Percentiles rank a stretch among this genome's conserved stretches.
Evolutionary conservation across 2,888 invertebrate species (phyloP).

Genomic region (Melanchra persicariae): DNA sequence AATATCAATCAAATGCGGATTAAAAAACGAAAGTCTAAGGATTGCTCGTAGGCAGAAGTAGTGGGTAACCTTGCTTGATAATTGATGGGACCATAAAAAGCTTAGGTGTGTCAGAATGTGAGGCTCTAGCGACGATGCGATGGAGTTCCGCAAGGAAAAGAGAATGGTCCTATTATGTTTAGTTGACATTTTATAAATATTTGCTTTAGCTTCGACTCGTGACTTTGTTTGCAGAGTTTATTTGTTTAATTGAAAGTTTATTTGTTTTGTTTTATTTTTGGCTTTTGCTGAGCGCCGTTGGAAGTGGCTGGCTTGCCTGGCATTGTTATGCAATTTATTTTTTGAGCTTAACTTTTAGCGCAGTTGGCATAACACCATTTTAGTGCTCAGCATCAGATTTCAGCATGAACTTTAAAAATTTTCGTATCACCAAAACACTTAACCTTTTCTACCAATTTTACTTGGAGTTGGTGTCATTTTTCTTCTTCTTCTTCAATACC

Average conservation of each 20-base stretch:
- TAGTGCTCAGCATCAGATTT: no score
- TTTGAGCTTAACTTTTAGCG: no score
- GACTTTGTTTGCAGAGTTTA: conserved; percentile 12
- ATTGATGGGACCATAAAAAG: conserved; percentile 69
- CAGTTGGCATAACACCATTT: no score
- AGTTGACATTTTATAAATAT: conserved; percentile 64
- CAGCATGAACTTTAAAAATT: no score
- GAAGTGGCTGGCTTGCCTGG: background rate
- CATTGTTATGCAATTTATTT: background rate
- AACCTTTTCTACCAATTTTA: no score
- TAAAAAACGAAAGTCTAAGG: conserved; percentile 65
- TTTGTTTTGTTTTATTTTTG: background rate
- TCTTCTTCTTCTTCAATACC: no score
- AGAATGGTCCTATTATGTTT: conserved; percentile 62
- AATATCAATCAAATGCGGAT: conserved; percentile 42
- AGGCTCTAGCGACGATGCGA: conserved; percentile 39
- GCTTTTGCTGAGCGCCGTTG: background rate
- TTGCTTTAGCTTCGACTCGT: conserved; percentile 8
- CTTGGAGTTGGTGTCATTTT: no score
- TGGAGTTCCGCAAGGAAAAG: conserved; percentile 63
- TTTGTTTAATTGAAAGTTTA: conserved; percentile 6
- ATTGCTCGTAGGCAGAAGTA: conserved; percentile 51
- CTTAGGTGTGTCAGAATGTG: conserved; percentile 66
- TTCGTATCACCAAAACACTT: no score
- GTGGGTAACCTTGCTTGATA: conserved; percentile 65